Evolutionary conservation across 2,888 invertebrate species (phyloP), one percentile per base, ranked within the genome.

Genomic region (Chloromyia formosa): DNA sequence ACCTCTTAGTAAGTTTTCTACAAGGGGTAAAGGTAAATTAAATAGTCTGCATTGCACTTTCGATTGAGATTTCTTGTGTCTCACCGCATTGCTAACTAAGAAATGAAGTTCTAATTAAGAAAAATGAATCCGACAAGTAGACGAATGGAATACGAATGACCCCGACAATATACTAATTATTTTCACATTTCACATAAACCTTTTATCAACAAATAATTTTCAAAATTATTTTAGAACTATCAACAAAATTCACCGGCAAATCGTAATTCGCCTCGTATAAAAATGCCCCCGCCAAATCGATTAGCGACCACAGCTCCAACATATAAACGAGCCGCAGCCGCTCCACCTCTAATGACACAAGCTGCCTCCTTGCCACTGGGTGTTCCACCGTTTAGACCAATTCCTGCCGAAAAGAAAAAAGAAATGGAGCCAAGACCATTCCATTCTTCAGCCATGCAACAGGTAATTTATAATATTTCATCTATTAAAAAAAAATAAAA

Each of bases 351-450:
- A 81, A 49, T 66, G 49, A 60, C 77, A 71, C 74, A 62, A 66
- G 74, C 68, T 14, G 7, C 22, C n/a, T 88, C 88, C 0, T 82
- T 88, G 79, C 87, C 88, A 1, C 85, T 89, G 84, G 89, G 89
- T 9, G 90, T 94, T 9, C 94, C 94, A 42, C 91, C 93, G 0
- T 94, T 94, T 84, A 92, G 89, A 81, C 94, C 94, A 0, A 87
- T 94, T 78, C 93, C 94, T 58, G 89, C 91, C 23, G 90, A 89
- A 7, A 84, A 23, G 87, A 89, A 74, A 85, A 89, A 74, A 85
- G 87, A 81, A 87, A 88, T 27, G 42, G 82, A 88, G 61, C 89
- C 88, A 16, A 79, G 80, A 75, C 82, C 86, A 53, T 83, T 84
- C 18, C 83, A 83, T 78, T 84, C 85, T 78, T 10, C 45, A 14